These are phyloP conservation scores for Sipha flava DNA, from an alignment of 1,140 invertebrate species.

Conservation along the genomic window DNA sequence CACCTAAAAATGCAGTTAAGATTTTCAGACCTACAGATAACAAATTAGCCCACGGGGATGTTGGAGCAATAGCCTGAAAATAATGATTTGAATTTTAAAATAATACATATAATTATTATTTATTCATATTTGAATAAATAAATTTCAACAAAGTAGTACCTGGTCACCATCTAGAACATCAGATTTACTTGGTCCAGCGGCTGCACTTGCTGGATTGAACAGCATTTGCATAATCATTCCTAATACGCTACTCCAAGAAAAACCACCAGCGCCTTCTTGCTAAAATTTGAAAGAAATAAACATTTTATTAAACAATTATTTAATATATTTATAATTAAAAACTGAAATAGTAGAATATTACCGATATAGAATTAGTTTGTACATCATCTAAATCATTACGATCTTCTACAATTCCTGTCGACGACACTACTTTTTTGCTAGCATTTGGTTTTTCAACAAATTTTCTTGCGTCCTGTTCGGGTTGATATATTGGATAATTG, in stretches of 20 bases:
- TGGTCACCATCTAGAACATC: constrained; percentile 56
- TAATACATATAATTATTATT: neutral
- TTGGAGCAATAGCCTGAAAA: constrained; percentile 10
- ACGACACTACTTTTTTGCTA: constrained; percentile 62
- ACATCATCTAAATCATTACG: constrained; percentile 59
- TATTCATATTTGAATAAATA: no score
- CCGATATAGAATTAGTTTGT: constrained; percentile 67
- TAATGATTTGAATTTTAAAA: neutral
- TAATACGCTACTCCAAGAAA: constrained; percentile 77
- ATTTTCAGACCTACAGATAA: constrained; percentile 72
- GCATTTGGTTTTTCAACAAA: constrained; percentile 79
- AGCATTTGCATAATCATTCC: constrained; percentile 79
- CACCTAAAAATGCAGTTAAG: constrained; percentile 64
- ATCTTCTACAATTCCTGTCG: constrained; percentile 53
- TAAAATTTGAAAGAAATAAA: constrained; percentile 38
- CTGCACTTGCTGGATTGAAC: constrained; percentile 53
- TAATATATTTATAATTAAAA: neutral
- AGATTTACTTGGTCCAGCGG: constrained; percentile 66
- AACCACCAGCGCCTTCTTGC: constrained; percentile 50
- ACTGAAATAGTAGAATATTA: constrained; percentile 35
- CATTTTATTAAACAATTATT: neutral
- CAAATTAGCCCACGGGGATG: constrained; percentile 73
- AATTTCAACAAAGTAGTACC: constrained; percentile 34
- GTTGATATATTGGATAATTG: constrained; percentile 29
- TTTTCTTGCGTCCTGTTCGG: constrained; percentile 53